phyloP scores from a whole-genome alignment of 64 coral and sea anemone species.

The Stylophora pistillata region DNA sequence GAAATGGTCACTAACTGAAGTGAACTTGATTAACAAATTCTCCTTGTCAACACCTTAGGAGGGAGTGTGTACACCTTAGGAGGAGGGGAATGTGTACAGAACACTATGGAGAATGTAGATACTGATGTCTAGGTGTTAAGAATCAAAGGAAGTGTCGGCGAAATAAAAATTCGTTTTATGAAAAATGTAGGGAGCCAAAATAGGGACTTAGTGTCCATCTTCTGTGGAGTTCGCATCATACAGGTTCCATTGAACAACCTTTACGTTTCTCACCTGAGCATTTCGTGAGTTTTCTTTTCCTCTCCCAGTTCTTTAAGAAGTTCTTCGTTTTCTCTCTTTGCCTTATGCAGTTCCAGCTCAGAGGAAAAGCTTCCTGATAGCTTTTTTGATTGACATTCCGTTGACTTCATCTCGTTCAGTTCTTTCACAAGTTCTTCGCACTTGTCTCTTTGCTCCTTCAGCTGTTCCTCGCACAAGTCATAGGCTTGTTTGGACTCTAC shows the following conservation, averaged over 20 bases:
- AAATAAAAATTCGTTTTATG: no score
- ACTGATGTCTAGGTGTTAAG: no score
- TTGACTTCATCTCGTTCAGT: not conserved
- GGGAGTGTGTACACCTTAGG: no score
- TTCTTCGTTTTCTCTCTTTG: slow-evolving; percentile 21
- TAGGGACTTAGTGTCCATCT: no score
- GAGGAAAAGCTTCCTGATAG: not conserved
- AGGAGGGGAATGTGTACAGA: no score
- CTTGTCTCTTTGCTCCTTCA: not conserved
- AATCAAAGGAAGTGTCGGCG: no score
- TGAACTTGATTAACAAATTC: no score
- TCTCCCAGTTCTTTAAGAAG: slow-evolving; percentile 14
- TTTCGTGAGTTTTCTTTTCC: slow-evolving; percentile 26
- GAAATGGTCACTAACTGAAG: no score
- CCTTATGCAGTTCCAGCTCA: slow-evolving; percentile 37
- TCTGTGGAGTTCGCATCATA: not conserved
- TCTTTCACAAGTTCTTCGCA: slow-evolving; percentile 3
- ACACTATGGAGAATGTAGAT: no score
- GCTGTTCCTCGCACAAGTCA: not conserved
- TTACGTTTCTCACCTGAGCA: not conserved
- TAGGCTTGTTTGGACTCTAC: slow-evolving; percentile 5
- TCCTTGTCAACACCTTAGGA: no score
- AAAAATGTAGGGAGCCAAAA: no score
- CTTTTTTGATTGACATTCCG: not conserved
- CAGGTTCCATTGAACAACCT: not conserved